phyloP scores from a whole-genome alignment of 2,113 vertebrate species.

The Panthera leo region DNA sequence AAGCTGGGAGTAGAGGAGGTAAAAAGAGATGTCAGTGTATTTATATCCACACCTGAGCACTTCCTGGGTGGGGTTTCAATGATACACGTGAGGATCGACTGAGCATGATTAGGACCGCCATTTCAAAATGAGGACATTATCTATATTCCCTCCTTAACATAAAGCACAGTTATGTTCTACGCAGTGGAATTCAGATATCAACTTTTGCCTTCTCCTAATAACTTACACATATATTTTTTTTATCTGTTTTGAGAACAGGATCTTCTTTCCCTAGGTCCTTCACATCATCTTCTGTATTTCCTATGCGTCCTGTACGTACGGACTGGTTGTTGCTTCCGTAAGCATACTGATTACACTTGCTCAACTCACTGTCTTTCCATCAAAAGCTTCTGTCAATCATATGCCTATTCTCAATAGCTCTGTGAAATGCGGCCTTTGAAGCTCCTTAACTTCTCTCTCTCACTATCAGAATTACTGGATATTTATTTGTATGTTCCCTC shows the following conservation, averaged over 20 bases:
- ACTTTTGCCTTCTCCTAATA: not conserved
- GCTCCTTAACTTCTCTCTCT: not conserved
- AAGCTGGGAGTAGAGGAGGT: not conserved
- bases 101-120: not conserved
- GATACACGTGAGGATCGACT: accelerated
- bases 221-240: not conserved
- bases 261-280: not conserved
- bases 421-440: not conserved
- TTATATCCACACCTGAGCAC: not conserved
- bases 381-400: not conserved
- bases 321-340: not conserved
- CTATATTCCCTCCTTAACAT: not conserved
- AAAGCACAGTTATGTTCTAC: not conserved
- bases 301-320: not conserved
- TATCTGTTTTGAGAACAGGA: not conserved
- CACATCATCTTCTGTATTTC: not conserved
- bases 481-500: not conserved
- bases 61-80: not conserved
- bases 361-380: not conserved
- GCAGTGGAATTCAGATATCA: not conserved
- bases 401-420: not conserved
- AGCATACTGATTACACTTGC: not conserved
- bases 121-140: not conserved
- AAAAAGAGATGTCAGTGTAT: not conserved
- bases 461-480: not conserved